Evolutionary conservation across 2,888 invertebrate genomes (phyloP).

Genomic region (Halictus ligatus): DNA sequence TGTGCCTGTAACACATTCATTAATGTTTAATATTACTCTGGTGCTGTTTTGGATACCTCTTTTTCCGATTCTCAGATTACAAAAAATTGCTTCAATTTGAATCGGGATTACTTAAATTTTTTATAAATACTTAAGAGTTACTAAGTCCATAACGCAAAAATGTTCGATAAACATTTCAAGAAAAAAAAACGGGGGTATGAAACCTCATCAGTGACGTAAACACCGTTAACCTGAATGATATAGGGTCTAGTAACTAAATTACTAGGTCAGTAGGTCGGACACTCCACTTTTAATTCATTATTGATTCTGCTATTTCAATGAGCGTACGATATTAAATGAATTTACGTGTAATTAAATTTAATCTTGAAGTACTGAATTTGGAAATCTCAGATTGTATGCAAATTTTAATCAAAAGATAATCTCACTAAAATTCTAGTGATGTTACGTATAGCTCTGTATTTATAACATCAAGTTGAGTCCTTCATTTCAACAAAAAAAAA

Average conservation of each 20-base stretch:
- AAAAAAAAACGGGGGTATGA: background rate
- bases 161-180: background rate
- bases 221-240: background rate
- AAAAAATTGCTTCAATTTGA: background rate
- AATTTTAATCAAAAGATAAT: background rate
- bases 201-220: background rate
- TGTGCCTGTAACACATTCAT: too few species aligned
- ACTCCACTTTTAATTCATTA: background rate
- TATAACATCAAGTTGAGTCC: background rate
- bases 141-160: background rate
- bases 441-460: background rate
- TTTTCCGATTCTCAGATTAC: background rate
- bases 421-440: background rate
- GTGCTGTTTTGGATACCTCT: background rate
- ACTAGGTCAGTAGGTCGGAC: background rate
- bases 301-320: background rate
- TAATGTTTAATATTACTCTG: background rate
- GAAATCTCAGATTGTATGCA: background rate
- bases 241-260: background rate
- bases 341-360: background rate
- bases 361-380: background rate
- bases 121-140: background rate
- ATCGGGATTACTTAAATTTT: background rate
- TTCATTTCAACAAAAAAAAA: background rate
- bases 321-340: background rate